phyloP scores from a whole-genome alignment of 2,797 vertebrate species.

The Florisuga fusca region DNA sequence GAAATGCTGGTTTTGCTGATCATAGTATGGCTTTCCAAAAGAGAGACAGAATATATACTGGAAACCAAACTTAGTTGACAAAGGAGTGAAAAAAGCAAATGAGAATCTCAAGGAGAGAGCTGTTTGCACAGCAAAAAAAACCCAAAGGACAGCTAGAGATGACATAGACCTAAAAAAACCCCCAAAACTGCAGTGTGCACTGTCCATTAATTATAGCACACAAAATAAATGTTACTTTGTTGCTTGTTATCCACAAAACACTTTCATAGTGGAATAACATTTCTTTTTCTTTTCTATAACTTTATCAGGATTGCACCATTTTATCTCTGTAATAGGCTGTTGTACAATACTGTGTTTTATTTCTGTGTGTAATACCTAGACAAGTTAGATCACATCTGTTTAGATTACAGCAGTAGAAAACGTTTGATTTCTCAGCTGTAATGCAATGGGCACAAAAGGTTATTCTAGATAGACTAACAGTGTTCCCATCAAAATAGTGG shows the following conservation, averaged over 20 bases:
- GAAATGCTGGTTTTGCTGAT: background rate
- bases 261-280: constrained; percentile 31
- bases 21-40: background rate
- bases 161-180: background rate
- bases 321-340: constrained; percentile 57
- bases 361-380: constrained; percentile 29
- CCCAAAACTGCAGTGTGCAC: background rate
- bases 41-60: background rate
- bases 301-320: constrained; percentile 40
- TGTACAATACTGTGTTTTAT: constrained; percentile 51
- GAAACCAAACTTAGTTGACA: background rate
- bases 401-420: constrained; percentile 49
- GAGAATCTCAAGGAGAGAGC: background rate
- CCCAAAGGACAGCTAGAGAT: background rate
- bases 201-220: constrained; percentile 12
- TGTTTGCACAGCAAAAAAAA: background rate
- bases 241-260: constrained; percentile 17
- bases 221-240: constrained; percentile 21
- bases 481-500: constrained; percentile 14
- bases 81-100: background rate
- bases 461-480: constrained; percentile 21
- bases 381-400: constrained; percentile 66
- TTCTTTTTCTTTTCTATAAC: constrained; percentile 7
- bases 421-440: constrained; percentile 60
- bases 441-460: background rate